Evolutionary conservation across 2,797 vertebrate species (phyloP).

Genomic region (Clarias fuscus): DNA sequence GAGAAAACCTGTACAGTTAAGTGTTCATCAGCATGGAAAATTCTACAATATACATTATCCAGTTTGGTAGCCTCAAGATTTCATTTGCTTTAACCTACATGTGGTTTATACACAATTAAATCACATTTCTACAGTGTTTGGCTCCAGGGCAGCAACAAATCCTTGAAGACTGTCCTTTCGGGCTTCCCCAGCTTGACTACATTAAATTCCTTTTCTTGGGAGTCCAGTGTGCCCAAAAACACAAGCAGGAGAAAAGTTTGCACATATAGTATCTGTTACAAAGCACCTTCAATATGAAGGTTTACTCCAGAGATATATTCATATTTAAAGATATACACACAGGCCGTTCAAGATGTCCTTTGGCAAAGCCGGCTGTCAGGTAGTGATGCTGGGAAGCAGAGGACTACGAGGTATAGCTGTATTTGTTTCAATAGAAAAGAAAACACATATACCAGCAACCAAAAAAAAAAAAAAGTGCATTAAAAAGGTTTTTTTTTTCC

Average conservation of each 20-base stretch:
- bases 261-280: constrained; percentile 80
- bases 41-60: constrained; percentile 74
- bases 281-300: constrained; percentile 99
- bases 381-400: constrained; percentile 73
- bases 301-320: constrained; percentile 80
- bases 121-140: constrained; percentile 43
- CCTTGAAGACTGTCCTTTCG: constrained; percentile 57
- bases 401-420: constrained; percentile 39
- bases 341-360: constrained; percentile 79
- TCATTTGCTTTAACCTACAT: constrained; percentile 32
- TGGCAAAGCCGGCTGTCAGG: constrained; percentile 77
- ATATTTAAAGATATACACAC: constrained; percentile 90
- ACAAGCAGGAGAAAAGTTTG: constrained; percentile 76
- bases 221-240: constrained; percentile 75
- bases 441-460: constrained; percentile 29
- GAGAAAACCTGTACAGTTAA: constrained; percentile 72
- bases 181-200: constrained; percentile 39
- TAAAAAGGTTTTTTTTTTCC: not conserved
- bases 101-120: constrained; percentile 59
- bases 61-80: constrained; percentile 60
- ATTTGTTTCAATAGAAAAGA: constrained; percentile 9
- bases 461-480: not conserved
- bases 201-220: constrained; percentile 23
- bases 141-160: constrained; percentile 45
- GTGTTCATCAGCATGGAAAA: constrained; percentile 74